Base-by-base conservation (phyloP, 2,113 vertebrate genomes). In the Poeciliopsis turrubarensis region DNA sequence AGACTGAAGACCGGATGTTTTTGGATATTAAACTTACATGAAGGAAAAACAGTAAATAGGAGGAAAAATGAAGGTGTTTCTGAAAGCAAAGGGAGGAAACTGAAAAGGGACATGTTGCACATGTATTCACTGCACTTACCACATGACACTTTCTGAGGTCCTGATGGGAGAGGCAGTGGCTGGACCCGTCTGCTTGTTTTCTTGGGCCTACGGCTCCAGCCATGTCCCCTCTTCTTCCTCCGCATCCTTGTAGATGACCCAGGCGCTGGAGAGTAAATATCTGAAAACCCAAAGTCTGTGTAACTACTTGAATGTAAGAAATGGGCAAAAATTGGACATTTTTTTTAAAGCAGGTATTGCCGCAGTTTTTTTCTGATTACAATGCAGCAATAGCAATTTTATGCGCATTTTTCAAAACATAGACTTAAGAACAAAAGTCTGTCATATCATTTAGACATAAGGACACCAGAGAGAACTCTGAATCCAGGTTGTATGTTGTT, bases 61-160 rank as follows among this genome's bases (percentile, higher is more conserved):
- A 71, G 41, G 60, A 80, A 64, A 37, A 19, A 77, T 65, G 29
- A 63, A 68, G 57, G 73, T 22, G 22, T 29, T 47, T 62, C 66
- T 63, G 51, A 39, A 37, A 47, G 37, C 30, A 44, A 75, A 41
- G 61, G 15, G 60, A 57, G 9, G 34, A 70, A 63, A 54, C 26
- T 51, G 60, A 68, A 62, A 63, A 64, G 2, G 68, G 19, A 72
- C n/a, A 37, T 15, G 26, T 68, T 5, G 60, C 30, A 51, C 63
- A 62, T 60, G 47, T 27, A 32, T 26, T 47, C n/a, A 29, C 54
- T 67, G 15, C 27, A 92, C 96, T 94, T 95, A 98, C 97, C 95
- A 72, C 96, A 98, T 25, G 95, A 96, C 69, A 95, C 94, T 93
- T 95, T 96, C 8, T 87, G 88, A 60, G 91, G 84, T 2, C 9